Evolutionary conservation across 2,113 vertebrate genomes (phyloP).

Genomic region (Puntigrus tetrazona): DNA sequence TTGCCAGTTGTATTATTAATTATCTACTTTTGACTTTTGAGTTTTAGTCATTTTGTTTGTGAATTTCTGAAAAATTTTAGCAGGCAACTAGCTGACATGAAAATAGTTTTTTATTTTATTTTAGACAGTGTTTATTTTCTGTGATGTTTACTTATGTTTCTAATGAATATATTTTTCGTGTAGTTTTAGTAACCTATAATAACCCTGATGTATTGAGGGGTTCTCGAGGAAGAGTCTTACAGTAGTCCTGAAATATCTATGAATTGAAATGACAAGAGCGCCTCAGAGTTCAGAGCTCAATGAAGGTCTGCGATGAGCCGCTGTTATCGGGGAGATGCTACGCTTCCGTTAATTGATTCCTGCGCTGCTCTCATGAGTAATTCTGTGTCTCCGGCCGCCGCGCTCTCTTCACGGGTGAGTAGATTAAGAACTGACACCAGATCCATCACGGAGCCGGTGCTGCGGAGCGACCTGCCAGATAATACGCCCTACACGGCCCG

Average conservation of each 20-base stretch:
- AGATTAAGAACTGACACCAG: conserved; percentile 68
- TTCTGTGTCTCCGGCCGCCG: conserved; percentile 61
- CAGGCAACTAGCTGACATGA: too few relatives aligned
- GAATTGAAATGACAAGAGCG: not conserved
- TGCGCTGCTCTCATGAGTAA: conserved; percentile 58
- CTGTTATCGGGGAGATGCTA: conserved; percentile 55
- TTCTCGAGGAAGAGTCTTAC: not conserved
- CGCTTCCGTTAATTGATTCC: conserved; percentile 64
- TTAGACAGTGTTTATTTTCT: too few relatives aligned
- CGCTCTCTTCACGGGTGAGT: conserved; percentile 60
- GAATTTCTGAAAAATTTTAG: not conserved
- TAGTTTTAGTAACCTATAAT: not conserved
- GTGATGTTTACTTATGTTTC: not conserved
- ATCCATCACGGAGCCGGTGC: conserved; percentile 60
- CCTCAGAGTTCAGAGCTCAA: not conserved
- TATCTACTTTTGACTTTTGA: too few relatives aligned
- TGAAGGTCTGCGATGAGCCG: conserved; percentile 22
- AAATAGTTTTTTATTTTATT: too few relatives aligned
- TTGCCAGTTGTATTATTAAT: too few relatives aligned
- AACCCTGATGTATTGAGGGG: not conserved
- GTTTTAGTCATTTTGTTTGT: not conserved
- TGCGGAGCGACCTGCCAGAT: not conserved
- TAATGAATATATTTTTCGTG: not conserved
- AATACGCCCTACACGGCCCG: not conserved
- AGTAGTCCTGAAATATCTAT: not conserved